Evolutionary conservation across 2,113 vertebrate species (phyloP).

Genomic region (Chlamydotis undulata): DNA sequence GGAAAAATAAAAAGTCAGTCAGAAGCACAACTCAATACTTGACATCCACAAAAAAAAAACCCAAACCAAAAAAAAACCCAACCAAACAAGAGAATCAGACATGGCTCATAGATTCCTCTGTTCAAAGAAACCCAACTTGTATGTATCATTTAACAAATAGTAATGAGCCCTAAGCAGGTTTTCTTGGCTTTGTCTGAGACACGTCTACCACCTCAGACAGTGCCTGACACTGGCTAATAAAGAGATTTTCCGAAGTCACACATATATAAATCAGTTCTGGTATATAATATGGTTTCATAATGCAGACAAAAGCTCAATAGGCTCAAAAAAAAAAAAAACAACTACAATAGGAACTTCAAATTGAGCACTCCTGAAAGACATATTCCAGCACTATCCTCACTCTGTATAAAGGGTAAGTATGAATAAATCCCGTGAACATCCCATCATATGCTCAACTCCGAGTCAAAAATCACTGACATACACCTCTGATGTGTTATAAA

Average conservation of each 20-base stretch:
- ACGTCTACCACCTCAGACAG: neutral
- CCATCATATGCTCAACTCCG: neutral
- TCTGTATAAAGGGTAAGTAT: neutral
- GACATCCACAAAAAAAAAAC: neutral
- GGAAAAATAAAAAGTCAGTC: neutral
- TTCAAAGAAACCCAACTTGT: accelerated
- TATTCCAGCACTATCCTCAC: neutral
- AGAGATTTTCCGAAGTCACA: neutral
- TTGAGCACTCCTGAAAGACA: neutral
- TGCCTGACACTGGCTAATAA: neutral
- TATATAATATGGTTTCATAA: neutral
- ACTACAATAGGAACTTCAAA: neutral
- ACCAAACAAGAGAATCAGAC: neutral
- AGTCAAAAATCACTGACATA: neutral
- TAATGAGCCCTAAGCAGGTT: neutral
- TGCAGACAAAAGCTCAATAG: neutral
- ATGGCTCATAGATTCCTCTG: neutral
- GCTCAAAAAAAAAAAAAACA: neutral
- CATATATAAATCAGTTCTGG: neutral
- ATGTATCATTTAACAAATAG: neutral
- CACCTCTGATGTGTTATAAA: neutral
- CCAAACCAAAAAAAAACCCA: neutral
- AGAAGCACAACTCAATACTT: neutral
- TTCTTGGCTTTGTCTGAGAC: neutral
- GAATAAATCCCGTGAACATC: neutral